Conservation (phyloP, 2,888 invertebrate genomes). For the Philonicus albiceps region DNA sequence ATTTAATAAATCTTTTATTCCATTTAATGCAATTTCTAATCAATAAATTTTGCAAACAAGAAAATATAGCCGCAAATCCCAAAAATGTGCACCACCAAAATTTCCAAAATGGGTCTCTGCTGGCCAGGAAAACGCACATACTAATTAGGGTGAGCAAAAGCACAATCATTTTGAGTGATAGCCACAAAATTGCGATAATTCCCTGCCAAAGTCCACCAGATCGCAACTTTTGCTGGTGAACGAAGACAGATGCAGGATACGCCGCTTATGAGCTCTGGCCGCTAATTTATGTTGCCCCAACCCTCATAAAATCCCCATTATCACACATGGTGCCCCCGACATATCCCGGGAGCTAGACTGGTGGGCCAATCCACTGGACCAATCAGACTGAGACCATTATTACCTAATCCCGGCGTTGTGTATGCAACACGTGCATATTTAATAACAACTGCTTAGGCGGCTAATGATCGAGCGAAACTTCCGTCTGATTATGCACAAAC, state of each 20-base stretch:
- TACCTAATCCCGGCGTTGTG: neutral
- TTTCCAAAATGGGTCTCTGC: neutral
- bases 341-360: neutral
- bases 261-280: neutral
- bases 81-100: neutral
- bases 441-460: constrained; percentile 8
- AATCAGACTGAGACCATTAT: neutral
- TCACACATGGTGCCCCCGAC: neutral
- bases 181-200: neutral
- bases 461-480: constrained; percentile 4
- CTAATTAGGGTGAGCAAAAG: neutral
- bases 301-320: neutral
- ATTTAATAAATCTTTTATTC: neutral
- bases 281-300: neutral
- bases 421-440: constrained; percentile 24
- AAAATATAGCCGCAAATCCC: neutral
- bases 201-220: neutral
- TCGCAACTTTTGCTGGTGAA: neutral
- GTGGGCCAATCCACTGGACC: neutral
- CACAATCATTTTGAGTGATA: neutral
- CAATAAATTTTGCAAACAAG: neutral
- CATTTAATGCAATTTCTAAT: neutral
- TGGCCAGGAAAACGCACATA: neutral
- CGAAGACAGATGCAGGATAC: neutral
- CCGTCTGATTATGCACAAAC: constrained; percentile 28